phyloP scores from a whole-genome alignment of 2,113 vertebrate species.

The Alaudala cheleensis region DNA sequence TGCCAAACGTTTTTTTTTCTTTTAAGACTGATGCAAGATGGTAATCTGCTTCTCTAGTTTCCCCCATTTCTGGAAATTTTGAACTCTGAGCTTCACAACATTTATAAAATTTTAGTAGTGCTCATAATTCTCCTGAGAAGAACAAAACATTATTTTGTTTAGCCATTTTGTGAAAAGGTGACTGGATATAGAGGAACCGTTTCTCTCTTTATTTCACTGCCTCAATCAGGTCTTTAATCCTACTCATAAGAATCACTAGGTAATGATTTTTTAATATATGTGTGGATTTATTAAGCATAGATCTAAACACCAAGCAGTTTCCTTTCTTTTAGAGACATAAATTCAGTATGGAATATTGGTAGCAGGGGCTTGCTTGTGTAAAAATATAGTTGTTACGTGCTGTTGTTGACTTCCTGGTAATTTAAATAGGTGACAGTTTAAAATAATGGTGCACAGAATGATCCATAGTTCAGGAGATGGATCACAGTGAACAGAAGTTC shows the following conservation, averaged over 20 bases:
- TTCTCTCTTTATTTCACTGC: background rate
- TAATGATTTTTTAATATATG: background rate
- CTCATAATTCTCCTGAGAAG: background rate
- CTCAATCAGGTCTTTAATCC: background rate
- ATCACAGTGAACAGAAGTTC: background rate
- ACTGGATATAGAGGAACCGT: background rate
- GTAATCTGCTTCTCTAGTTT: slow-evolving; percentile 11
- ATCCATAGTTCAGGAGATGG: background rate
- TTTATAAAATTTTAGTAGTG: slow-evolving; percentile 1
- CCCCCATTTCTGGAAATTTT: background rate
- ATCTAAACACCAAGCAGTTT: background rate
- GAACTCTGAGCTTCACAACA: slow-evolving; percentile 9
- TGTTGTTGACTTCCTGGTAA: background rate
- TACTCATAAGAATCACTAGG: background rate
- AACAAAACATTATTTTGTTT: background rate
- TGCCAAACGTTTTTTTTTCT: background rate
- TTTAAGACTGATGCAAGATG: background rate
- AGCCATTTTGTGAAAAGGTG: background rate
- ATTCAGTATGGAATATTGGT: background rate
- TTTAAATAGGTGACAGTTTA: background rate
- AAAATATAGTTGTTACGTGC: background rate
- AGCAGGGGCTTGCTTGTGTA: background rate
- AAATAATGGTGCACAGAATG: background rate
- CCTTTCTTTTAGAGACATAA: background rate
- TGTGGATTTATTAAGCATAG: background rate